Conservation (phyloP, 2,113 vertebrate species). For the Bufo bufo region DNA sequence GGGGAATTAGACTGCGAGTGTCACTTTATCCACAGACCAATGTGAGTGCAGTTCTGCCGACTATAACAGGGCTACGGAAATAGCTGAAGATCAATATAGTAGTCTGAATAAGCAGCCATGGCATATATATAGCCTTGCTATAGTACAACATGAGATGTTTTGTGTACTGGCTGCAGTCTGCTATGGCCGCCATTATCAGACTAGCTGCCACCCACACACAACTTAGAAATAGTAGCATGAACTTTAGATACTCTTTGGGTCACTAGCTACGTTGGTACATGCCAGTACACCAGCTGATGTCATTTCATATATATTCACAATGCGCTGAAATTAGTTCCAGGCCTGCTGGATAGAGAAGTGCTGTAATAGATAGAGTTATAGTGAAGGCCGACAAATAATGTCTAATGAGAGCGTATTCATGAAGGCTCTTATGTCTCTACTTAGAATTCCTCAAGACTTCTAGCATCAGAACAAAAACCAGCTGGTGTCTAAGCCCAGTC, state of each 20-base stretch:
- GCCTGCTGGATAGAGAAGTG: neutral
- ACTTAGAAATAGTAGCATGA: constrained; percentile 4
- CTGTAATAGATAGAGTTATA: neutral
- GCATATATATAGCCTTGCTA: neutral
- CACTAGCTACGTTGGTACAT: neutral
- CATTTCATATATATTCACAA: neutral
- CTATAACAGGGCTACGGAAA: neutral
- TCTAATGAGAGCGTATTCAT: neutral
- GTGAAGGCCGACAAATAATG: neutral
- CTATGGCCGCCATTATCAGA: neutral
- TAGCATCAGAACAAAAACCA: neutral
- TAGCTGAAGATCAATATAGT: neutral
- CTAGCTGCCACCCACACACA: neutral
- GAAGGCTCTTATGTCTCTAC: neutral
- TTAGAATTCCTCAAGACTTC: neutral
- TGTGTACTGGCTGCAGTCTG: neutral
- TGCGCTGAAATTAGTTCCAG: neutral
- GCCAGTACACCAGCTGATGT: neutral
- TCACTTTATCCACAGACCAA: no score
- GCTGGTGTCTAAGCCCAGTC: neutral
- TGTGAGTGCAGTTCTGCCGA: neutral
- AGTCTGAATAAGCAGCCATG: neutral
- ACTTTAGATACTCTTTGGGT: neutral
- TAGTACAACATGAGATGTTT: neutral
- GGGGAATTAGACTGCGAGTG: no score